Conservation (phyloP, 2,888 invertebrate species). For the Cotesia congregata region DNA sequence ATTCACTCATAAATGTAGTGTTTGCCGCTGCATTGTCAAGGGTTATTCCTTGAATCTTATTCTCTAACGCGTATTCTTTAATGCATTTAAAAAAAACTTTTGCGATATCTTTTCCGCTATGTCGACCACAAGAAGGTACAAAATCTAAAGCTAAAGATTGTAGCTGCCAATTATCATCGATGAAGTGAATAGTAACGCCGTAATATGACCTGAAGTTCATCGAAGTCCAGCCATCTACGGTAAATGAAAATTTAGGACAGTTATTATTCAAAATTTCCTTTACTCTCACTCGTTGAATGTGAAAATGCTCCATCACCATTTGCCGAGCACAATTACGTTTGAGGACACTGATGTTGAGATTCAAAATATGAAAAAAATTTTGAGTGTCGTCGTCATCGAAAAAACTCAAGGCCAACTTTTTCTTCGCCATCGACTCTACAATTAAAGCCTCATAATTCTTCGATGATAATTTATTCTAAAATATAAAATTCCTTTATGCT, state of each 20-base stretch:
- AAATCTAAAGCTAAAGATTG: slow-evolving; percentile 49
- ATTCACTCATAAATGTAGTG: slow-evolving; percentile 37
- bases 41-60: slow-evolving; percentile 42
- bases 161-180: slow-evolving; percentile 13
- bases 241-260: slow-evolving; percentile 1
- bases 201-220: not conserved
- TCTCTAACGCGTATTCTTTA: slow-evolving; percentile 27
- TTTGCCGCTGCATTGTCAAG: slow-evolving; percentile 42
- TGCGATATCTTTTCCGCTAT: slow-evolving; percentile 44
- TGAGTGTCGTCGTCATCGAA: not conserved
- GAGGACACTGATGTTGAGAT: not conserved
- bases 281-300: too few species aligned
- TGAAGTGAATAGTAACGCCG: not conserved
- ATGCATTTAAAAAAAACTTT: slow-evolving; percentile 29
- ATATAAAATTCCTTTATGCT: too few species aligned
- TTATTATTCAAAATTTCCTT: too few species aligned
- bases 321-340: not conserved
- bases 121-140: slow-evolving; percentile 41
- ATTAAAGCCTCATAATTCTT: too few species aligned
- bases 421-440: not conserved
- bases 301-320: not conserved
- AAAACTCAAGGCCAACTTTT: not conserved
- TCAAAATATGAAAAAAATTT: not conserved
- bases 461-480: too few species aligned
- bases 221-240: slow-evolving; percentile 6